Base-by-base conservation (phyloP, 2,113 vertebrate genomes). In the Labeo catla region DNA sequence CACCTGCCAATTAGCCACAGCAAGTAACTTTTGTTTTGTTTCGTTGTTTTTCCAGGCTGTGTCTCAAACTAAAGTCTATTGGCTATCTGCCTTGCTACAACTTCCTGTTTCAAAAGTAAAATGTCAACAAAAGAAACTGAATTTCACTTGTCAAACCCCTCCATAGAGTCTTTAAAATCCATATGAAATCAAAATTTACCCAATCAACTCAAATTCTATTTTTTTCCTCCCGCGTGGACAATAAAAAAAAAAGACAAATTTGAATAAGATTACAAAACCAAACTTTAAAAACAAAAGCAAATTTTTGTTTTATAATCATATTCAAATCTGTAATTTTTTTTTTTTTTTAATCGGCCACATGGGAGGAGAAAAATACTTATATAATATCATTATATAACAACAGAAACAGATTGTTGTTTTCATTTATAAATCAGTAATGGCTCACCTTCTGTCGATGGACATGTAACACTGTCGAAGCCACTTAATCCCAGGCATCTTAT, bases 401-500 rank as follows among this genome's bases (percentile, higher is more conserved):
- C 34, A 70, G 6, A 70, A 36, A 70, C 43, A 4, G 16, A 19
- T 21, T 59, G 54, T 12, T 65, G 66, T 70, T 4, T 72, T 45
- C 3, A 34, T 34, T 23, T 2, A 16, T 77, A 28, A 28, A 50
- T 23, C 73, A 70, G 63, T 34, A 76, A 76, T 50, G 11, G 36
- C 87, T 88, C 80, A 94, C 96, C 96, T 90, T 78, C 91, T 90
- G 74, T 96, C 94, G 0, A 96, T 93, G 50, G 94, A 95, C 0
- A 36, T 93, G 91, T 97, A 97, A 87, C 96, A 97, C 81, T 94
- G 92, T 3, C 93, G 94, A 0, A 97, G 93, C 96, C 96, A 97
- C 68, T 91, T 78, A 47, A 97, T 94, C 12, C 94, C 28, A 0
- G 96, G 96, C 2, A 97, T 89, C 4, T 96, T 95, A 81, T 92